A percentile compares a stretch with the other conserved stretches of the same genome.
Evolutionary conservation across 2,797 vertebrate species (phyloP).

Genomic region (Tragelaphus eurycerus): DNA sequence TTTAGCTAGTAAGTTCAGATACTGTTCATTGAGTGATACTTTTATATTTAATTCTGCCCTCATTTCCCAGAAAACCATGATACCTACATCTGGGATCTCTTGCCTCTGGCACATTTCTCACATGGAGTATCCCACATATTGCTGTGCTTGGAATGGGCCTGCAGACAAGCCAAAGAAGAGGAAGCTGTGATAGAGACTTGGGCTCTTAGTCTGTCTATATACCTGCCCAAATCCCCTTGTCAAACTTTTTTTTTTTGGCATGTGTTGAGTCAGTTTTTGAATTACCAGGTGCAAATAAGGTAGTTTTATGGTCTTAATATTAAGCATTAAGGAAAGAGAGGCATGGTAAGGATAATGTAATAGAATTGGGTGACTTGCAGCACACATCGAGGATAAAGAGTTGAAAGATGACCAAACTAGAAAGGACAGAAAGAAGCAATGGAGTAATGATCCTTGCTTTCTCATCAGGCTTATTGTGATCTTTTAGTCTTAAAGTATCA

Average conservation of each 20-base stretch:
- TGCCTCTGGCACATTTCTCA: conserved; percentile 8
- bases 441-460: neutral
- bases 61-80: neutral
- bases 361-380: neutral
- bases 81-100: neutral
- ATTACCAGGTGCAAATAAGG: neutral
- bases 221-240: neutral
- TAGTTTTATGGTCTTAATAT: conserved; percentile 33
- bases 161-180: neutral
- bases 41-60: conserved; percentile 10
- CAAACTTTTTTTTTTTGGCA: neutral
- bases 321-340: neutral
- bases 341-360: neutral
- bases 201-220: neutral
- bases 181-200: neutral
- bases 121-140: neutral
- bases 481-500: neutral
- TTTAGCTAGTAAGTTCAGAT: neutral
- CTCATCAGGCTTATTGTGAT: neutral
- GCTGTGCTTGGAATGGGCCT: neutral
- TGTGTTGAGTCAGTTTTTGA: neutral
- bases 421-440: neutral
- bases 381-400: neutral
- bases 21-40: conserved; percentile 16
- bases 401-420: neutral